Evolutionary conservation across 2,113 vertebrate genomes (phyloP).

Genomic region (Hyaena hyaena): DNA sequence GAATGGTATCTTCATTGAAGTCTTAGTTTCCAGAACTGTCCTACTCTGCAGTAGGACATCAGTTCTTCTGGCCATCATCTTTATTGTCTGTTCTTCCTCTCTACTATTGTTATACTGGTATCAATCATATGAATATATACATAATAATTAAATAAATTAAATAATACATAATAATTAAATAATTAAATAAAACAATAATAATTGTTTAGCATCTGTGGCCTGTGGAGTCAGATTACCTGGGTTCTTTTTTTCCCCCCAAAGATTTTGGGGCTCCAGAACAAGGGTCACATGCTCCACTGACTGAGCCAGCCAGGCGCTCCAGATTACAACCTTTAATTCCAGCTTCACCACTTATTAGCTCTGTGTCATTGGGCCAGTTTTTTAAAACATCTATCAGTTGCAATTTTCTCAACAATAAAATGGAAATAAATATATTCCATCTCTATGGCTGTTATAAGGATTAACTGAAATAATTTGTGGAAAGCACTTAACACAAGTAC

Average conservation of each 20-base stretch:
- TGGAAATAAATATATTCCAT: constrained; percentile 29
- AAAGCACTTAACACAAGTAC: neutral
- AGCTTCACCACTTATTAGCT: neutral
- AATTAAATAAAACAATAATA: neutral
- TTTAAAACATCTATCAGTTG: neutral
- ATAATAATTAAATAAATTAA: neutral
- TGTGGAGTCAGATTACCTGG: neutral
- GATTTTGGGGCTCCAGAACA: neutral
- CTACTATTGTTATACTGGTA: neutral
- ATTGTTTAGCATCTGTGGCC: neutral
- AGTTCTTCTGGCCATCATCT: neutral
- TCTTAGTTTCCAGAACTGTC: neutral
- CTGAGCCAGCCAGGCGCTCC: neutral
- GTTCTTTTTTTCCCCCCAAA: neutral
- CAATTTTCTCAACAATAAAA: constrained; percentile 17
- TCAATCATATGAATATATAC: neutral
- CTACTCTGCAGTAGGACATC: neutral
- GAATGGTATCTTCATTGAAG: neutral
- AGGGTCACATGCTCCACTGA: neutral
- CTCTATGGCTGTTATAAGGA: neutral
- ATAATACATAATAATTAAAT: no score
- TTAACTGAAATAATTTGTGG: neutral
- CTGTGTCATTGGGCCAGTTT: neutral
- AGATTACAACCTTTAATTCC: neutral
- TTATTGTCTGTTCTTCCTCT: neutral